Evolutionary conservation across 2,797 vertebrate species (phyloP).

Genomic region (Urocyon cinereoargenteus): DNA sequence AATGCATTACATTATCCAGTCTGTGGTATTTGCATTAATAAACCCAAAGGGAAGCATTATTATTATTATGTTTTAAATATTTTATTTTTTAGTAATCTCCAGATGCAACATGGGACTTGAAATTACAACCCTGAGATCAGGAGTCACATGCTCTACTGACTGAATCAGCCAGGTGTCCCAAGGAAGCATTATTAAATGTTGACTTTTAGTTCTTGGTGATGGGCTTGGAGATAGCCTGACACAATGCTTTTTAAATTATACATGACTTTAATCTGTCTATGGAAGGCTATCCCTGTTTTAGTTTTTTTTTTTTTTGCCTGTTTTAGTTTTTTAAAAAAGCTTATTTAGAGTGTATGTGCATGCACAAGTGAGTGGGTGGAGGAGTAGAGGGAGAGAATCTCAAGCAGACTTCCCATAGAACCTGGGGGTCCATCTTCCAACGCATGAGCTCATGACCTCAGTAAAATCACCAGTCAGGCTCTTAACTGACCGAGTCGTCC

Average conservation of each 20-base stretch:
- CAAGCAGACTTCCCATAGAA: neutral
- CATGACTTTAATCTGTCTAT: neutral
- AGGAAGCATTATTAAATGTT: slow-evolving; percentile 6
- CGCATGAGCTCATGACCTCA: neutral
- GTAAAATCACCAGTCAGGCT: neutral
- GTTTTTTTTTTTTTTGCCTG: neutral
- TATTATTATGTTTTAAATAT: neutral
- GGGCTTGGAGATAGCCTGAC: neutral
- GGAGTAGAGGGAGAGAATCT: neutral
- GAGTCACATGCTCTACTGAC: neutral
- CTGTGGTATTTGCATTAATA: neutral
- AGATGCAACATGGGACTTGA: neutral
- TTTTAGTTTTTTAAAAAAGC: neutral
- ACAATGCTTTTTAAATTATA: slow-evolving; percentile 20
- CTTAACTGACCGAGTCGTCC: neutral
- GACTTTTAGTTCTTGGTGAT: slow-evolving; percentile 32
- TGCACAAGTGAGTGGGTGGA: neutral
- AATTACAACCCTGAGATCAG: neutral
- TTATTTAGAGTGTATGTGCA: neutral
- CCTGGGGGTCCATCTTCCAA: neutral
- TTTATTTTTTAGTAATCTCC: neutral
- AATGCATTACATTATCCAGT: neutral
- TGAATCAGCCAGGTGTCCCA: neutral
- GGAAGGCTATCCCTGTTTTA: neutral
- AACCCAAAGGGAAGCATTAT: neutral